Evolutionary conservation across 1,140 invertebrate species (phyloP).

Genomic region (Drosophila pseudoobscura): DNA sequence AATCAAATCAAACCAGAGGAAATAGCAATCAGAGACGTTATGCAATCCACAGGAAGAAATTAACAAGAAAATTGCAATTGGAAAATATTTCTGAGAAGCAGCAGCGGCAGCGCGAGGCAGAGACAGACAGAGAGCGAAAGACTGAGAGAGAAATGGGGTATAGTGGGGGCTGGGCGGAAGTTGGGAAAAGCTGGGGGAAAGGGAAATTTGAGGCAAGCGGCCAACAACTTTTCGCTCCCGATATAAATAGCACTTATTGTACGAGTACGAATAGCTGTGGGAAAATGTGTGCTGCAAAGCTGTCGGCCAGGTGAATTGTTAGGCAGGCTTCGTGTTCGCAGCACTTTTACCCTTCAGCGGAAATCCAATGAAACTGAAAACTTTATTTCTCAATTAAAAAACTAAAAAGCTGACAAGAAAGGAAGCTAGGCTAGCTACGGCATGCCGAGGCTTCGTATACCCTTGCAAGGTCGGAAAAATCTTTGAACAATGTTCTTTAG

Average conservation of each 20-base stretch:
- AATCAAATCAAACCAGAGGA: constrained; percentile 45
- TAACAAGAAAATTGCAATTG: constrained; percentile 47
- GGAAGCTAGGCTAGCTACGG: constrained; percentile 3
- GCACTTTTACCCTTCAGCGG: too few relatives aligned
- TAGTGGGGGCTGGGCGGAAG: constrained; percentile 7
- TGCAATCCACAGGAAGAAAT: constrained; percentile 39
- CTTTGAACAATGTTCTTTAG: neutral
- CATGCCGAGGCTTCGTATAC: constrained; percentile 31
- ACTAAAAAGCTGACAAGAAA: constrained; percentile 6
- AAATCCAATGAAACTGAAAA: constrained; percentile 16
- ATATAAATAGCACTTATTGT: constrained; percentile 43
- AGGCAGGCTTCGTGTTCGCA: constrained; percentile 5
- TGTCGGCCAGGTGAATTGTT: constrained; percentile 38
- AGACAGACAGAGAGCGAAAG: constrained; percentile 47
- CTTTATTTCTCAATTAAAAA: constrained; percentile 35
- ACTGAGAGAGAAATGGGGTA: constrained; percentile 11
- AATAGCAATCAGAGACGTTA: constrained; percentile 50
- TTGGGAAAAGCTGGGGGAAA: neutral
- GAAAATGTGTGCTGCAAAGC: constrained; percentile 19
- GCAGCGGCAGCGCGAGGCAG: constrained; percentile 20
- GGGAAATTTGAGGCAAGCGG: constrained; percentile 9
- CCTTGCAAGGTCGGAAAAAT: constrained; percentile 12
- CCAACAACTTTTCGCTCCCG: constrained; percentile 36
- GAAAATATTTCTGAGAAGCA: constrained; percentile 44
- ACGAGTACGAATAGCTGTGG: constrained; percentile 24